These are phyloP conservation scores for Malurus splendens DNA, from an alignment of 2,797 vertebrate genomes.

Conservation along the genomic window DNA sequence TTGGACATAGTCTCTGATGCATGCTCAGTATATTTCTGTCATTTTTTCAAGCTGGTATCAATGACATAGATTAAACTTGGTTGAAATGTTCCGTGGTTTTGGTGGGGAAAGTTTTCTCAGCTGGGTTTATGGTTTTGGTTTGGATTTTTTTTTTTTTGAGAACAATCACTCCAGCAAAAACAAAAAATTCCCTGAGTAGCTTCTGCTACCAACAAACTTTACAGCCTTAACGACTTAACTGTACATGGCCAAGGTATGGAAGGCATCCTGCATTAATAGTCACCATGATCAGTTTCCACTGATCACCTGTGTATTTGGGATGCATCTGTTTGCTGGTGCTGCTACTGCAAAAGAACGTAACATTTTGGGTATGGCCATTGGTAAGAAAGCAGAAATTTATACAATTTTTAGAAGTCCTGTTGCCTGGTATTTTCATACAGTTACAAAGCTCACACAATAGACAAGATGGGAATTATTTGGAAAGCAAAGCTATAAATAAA, in stretches of 20 bases:
- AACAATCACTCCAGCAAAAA: background rate
- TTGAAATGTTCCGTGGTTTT: background rate
- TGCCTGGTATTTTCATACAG: background rate
- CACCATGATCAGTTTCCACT: background rate
- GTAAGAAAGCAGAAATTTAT: background rate
- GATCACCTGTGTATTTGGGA: fast-evolving
- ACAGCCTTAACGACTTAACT: background rate
- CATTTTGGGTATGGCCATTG: fast-evolving
- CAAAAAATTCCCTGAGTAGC: background rate
- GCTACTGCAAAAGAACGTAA: background rate
- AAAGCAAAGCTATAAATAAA: background rate
- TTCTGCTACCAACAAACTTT: background rate
- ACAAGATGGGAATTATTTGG: background rate
- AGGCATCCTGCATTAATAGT: background rate
- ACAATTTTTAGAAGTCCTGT: background rate
- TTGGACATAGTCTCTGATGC: background rate
- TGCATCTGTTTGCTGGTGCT: background rate
- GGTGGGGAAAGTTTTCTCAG: too few species aligned
- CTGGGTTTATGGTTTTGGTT: background rate
- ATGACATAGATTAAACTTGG: background rate
- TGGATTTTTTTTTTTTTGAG: background rate
- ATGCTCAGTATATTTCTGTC: background rate
- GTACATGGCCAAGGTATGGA: background rate
- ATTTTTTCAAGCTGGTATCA: background rate
- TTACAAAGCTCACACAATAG: background rate